Evolutionary conservation across 2,113 vertebrate species (phyloP), one percentile per base, ranked within the genome.

Genomic region (Caretta caretta): DNA sequence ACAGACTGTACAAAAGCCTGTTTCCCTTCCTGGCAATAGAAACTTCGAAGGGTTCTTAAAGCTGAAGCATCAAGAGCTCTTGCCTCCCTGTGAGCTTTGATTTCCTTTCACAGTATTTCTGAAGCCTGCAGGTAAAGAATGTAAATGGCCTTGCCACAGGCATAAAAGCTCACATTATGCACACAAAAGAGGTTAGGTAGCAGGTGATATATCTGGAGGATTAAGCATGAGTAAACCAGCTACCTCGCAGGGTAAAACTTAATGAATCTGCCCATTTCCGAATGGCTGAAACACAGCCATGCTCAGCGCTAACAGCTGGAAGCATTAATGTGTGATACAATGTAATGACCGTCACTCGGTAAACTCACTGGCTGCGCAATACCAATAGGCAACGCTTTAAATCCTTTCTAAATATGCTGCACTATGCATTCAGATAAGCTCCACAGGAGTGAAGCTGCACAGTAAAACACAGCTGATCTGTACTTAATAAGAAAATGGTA

Each of bases 401-500:
- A 93, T 49, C 76, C 83, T 62, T 65, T 89, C 82, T 86, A 87
- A 93, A 88, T 90, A 94, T 84, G 16, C 88, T 92, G 81, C 50
- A 84, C 25, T 53, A 51, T 81, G 59, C 80, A 59, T 96, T 96
- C 62, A 35, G 27, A 54, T 86, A 53, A 62, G 57, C 13, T 89
- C 25, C 56, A 46, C 48, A 53, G 48, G 65, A 83, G 89, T 62
- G 57, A 80, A 13, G 53, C 8, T 93, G 89, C 96, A 94, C 95
- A 69, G 90, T 95, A 95, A 96, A 96, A 49, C 54, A 80, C 76
- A 96, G 46, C 79, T 96, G 93, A 95, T 86, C 81, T 84, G 57
- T 82, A 93, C 94, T 90, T 88, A 90, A 59, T 50, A 85, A 96
- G 85, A 89, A 94, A 85, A 50, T 56, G 92, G 86, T 93, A 94